A percentile compares a stretch with the other conserved stretches of the same genome.
These are phyloP conservation scores for Drymonia ruficornis DNA, from an alignment of 2,888 invertebrate species.

Conservation along the genomic window DNA sequence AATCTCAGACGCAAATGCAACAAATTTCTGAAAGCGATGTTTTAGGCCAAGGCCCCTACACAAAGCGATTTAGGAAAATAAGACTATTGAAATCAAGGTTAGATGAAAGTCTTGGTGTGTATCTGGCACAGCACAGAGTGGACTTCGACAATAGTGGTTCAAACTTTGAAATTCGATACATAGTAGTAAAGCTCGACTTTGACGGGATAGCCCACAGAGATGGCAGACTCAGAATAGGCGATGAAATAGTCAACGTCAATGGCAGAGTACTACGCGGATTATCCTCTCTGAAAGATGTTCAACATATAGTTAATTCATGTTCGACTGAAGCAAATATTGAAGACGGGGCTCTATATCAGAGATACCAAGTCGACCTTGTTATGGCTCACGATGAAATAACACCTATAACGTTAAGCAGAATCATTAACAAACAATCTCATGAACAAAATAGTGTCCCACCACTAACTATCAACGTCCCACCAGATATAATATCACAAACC, in stretches of 20 bases:
- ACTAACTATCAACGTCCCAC: conserved; percentile 62
- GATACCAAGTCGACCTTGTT: conserved; percentile 85
- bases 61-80: conserved; percentile 86
- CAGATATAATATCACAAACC: conserved; percentile 78
- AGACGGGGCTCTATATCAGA: conserved; percentile 68
- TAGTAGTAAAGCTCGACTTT: conserved; percentile 86
- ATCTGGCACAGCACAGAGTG: conserved; percentile 87
- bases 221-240: conserved; percentile 92
- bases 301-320: conserved; percentile 83
- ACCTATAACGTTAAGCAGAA: conserved; percentile 78
- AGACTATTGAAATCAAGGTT: conserved; percentile 87
- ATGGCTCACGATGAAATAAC: conserved; percentile 87
- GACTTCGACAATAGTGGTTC: conserved; percentile 79
- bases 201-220: conserved; percentile 90
- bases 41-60: conserved; percentile 84
- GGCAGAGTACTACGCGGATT: conserved; percentile 91
- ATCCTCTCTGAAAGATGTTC: conserved; percentile 87
- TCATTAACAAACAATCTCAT: conserved; percentile 65
- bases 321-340: conserved; percentile 74
- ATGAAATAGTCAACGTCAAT: conserved; percentile 96
- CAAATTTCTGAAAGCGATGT: conserved; percentile 66
- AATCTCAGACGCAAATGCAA: conserved; percentile 59
- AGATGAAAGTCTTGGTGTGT: conserved; percentile 89
- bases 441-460: conserved; percentile 55
- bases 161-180: conserved; percentile 86